A percentile compares a stretch with the other conserved stretches of the same genome.
Conservation (phyloP, 92 coral and sea anemone species). For the Chrysogorgia sp. region DNA sequence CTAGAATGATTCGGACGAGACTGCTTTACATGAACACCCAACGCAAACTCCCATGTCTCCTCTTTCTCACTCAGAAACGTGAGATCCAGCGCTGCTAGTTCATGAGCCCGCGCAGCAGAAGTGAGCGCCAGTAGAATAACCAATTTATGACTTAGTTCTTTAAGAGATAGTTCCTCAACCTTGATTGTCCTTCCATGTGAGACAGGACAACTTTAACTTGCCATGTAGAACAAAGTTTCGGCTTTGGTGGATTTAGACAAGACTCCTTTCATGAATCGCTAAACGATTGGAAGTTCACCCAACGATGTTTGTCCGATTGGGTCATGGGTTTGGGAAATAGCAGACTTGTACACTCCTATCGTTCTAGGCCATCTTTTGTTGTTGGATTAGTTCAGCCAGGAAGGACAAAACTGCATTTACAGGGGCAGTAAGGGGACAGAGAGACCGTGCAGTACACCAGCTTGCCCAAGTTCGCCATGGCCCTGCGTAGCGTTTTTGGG, state of each 20-base stretch:
- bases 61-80: slow-evolving; percentile 29
- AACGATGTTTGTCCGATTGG: slow-evolving; percentile 28
- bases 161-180: slow-evolving; percentile 2
- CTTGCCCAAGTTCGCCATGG: no score
- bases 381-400: slow-evolving; percentile 23
- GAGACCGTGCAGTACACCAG: no score
- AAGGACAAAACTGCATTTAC: no score
- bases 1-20: slow-evolving; percentile 44
- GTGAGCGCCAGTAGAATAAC: slow-evolving; percentile 50
- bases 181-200: slow-evolving; percentile 26
- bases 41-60: slow-evolving; percentile 35
- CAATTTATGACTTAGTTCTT: slow-evolving; percentile 30
- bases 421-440: no score
- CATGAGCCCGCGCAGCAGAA: slow-evolving; percentile 51
- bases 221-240: slow-evolving; percentile 54
- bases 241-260: slow-evolving; percentile 49
- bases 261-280: slow-evolving; percentile 54
- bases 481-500: no score
- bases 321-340: slow-evolving; percentile 56
- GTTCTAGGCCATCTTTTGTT: slow-evolving; percentile 47
- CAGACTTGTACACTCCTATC: slow-evolving; percentile 54
- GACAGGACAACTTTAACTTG: slow-evolving; percentile 13
- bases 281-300: slow-evolving; percentile 51
- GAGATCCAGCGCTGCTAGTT: slow-evolving; percentile 50
- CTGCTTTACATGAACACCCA: slow-evolving; percentile 39